Percentiles rank a stretch among this genome's conserved stretches.
Conservation (phyloP, 1,140 invertebrate species). For the Euwallacea similis region DNA sequence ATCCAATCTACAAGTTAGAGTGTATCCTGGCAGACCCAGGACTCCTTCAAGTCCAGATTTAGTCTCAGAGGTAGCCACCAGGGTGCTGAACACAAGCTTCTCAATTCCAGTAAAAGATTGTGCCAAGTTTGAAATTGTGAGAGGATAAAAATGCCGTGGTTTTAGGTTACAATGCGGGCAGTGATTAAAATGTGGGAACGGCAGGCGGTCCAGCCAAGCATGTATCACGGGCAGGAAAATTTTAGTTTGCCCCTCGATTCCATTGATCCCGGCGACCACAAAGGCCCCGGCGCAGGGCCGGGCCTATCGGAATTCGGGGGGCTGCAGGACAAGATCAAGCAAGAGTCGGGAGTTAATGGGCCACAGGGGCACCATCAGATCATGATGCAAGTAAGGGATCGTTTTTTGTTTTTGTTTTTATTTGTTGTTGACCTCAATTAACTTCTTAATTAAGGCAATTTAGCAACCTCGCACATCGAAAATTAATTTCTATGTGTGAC, state of each 20-base stretch:
- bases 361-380: constrained; percentile 34
- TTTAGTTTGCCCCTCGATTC: constrained; percentile 55
- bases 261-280: constrained; percentile 54
- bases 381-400: constrained; percentile 20
- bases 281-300: constrained; percentile 53
- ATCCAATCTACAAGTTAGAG: constrained; percentile 66
- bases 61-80: constrained; percentile 76
- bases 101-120: constrained; percentile 72
- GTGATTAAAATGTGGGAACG: constrained; percentile 60
- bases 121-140: not conserved
- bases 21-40: constrained; percentile 54
- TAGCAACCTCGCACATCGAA: too few relatives aligned
- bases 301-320: constrained; percentile 58
- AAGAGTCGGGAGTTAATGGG: constrained; percentile 57
- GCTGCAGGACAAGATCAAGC: constrained; percentile 59
- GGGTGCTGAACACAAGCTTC: constrained; percentile 85
- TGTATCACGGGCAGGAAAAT: constrained; percentile 53
- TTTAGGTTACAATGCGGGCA: constrained; percentile 67
- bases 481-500: too few relatives aligned
- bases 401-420: not conserved
- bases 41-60: constrained; percentile 58
- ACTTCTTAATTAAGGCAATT: not conserved
- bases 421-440: too few relatives aligned
- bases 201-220: constrained; percentile 51
- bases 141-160: not conserved